Percentiles rank a stretch among this genome's conserved stretches.
Conservation (phyloP, 2,797 vertebrate genomes). For the Varecia variegata region DNA sequence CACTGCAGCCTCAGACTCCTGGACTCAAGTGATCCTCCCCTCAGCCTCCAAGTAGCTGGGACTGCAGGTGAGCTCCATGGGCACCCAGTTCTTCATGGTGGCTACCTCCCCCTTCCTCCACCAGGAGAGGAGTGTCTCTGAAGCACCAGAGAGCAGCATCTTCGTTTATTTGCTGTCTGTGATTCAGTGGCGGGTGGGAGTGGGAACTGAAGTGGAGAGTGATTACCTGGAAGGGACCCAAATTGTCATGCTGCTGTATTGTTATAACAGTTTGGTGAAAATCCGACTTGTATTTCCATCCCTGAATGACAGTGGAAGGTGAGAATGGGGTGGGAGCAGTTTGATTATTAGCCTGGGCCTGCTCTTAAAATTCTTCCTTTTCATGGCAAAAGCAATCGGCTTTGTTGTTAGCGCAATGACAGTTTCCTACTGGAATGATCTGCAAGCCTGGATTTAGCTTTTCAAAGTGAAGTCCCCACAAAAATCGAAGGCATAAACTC, state of each 20-base stretch:
- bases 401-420: neutral
- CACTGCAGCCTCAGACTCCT: neutral
- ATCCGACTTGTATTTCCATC: neutral
- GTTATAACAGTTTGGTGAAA: neutral
- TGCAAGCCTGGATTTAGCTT: conserved; percentile 43
- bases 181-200: neutral
- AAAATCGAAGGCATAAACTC: conserved; percentile 6
- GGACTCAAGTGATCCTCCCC: neutral
- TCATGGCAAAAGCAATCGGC: neutral
- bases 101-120: neutral
- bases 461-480: neutral
- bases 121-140: neutral
- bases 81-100: neutral
- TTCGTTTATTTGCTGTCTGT: neutral
- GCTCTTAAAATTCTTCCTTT: neutral
- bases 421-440: conserved; percentile 1
- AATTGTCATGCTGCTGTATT: neutral
- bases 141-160: neutral
- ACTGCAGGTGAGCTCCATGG: rapidly evolving
- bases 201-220: neutral
- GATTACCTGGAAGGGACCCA: neutral
- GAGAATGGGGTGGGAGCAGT: neutral
- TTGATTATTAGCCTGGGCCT: neutral
- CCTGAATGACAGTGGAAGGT: neutral
- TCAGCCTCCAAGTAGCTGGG: neutral